phyloP scores from a whole-genome alignment of 2,797 vertebrate species.

The Chrysocyon brachyurus region DNA sequence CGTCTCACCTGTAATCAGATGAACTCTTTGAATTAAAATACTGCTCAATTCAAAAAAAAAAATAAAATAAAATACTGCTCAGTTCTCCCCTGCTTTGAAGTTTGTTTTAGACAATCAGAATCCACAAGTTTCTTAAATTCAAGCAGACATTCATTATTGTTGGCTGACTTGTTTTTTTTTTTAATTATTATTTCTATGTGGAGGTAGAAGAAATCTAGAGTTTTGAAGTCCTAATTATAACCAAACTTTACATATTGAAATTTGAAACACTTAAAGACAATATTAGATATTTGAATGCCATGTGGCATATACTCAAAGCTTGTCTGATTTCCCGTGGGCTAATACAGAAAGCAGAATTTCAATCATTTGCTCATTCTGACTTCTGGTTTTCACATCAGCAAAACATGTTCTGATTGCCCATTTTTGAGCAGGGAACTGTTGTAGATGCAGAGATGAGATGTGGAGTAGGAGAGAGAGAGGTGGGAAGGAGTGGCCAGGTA shows the following conservation, averaged over 20 bases:
- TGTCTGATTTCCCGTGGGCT: slow-evolving; percentile 50
- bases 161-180: slow-evolving; percentile 41
- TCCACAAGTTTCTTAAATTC: slow-evolving; percentile 67
- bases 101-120: slow-evolving; percentile 68
- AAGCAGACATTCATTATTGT: slow-evolving; percentile 56
- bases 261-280: slow-evolving; percentile 63
- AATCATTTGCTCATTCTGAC: slow-evolving; percentile 27
- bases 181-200: background rate
- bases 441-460: background rate
- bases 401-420: slow-evolving; percentile 28
- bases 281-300: slow-evolving; percentile 44
- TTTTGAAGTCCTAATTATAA: slow-evolving; percentile 69
- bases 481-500: background rate
- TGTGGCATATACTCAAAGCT: background rate
- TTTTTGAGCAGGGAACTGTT: background rate
- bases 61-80: background rate
- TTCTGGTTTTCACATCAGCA: background rate
- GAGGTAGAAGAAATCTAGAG: slow-evolving; percentile 45
- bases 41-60: too few species aligned
- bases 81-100: slow-evolving; percentile 40
- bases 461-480: background rate
- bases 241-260: slow-evolving; percentile 55
- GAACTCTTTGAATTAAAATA: slow-evolving; percentile 64
- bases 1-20: slow-evolving; percentile 66
- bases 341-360: slow-evolving; percentile 42